Base-by-base conservation (phyloP, 2,888 invertebrate genomes). In the Dynastes tityus region DNA sequence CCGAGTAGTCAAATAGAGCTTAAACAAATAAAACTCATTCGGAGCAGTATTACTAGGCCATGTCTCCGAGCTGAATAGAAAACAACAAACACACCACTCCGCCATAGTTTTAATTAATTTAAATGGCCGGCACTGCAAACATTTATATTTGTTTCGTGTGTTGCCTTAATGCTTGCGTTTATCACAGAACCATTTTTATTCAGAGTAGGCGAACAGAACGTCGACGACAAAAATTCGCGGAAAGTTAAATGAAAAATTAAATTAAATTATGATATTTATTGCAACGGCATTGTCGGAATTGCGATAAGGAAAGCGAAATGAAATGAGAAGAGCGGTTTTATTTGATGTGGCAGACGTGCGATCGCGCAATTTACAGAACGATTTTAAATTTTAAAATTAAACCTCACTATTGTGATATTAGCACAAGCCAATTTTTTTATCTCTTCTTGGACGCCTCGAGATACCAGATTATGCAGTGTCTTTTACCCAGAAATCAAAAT, bases 191-290 rank as follows among this genome's bases (percentile, higher is more conserved):
- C 32, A 74, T 74, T 74, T 61, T 40, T 74, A 74, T 74, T 74
- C 73, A 74, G 13, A 58, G 16, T 61, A 74, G 27, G 61, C 61
- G 40, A 32, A 16, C 58, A 68, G 67, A 73, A 73, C 45, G 73
- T 73, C 61, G 40, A 63, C 27, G 40, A 61, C 22, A 40, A 74
- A 61, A 45, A 45, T 27, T 27, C 61, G 45, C 27, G 49, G 9
- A 22, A 27, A 45, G 61, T 61, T 13, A 45, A 74, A 74, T 61
- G 61, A 45, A 74, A 74, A 74, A 74, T 45, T 74, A 74, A 74
- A 74, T 74, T 74, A 45, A 49, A 74, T 61, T 49, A 74, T 71
- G 55, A 37, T 74, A 74, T 74, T 74, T 74, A 74, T 61, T 74
- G 61, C 45, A 29, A 74, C 61, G 45, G 40, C 73, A 40, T 63